These are phyloP conservation scores for Sebastes ruberrimus DNA, from an alignment of 2,797 vertebrate species.

Conservation along the genomic window DNA sequence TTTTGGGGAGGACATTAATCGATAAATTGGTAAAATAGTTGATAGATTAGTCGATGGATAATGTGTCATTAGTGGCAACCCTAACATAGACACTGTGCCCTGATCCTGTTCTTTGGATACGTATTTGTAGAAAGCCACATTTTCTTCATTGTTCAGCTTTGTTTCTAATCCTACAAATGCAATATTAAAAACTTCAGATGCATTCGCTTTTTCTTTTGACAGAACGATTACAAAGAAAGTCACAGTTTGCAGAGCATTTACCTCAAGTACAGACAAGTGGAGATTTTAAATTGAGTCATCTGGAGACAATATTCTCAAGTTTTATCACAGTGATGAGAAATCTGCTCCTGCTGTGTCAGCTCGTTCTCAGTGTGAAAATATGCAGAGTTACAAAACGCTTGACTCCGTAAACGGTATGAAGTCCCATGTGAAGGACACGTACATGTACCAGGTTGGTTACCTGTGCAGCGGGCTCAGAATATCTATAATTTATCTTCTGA, in stretches of 20 bases:
- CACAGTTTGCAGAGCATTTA: not conserved
- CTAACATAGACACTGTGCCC: not conserved
- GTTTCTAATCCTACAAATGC: not conserved
- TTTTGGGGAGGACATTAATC: no score
- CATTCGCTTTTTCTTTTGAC: not conserved
- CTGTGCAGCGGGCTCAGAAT: not conserved
- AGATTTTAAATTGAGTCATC: conserved; percentile 4
- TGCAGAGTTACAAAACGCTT: conserved; percentile 10
- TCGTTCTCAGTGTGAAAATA: conserved; percentile 2
- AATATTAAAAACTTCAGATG: not conserved
- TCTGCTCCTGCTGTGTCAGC: conserved; percentile 2
- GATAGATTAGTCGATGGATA: no score
- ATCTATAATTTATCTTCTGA: not conserved
- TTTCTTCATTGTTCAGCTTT: not conserved
- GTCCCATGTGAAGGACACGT: not conserved
- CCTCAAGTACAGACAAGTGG: not conserved
- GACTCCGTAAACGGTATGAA: not conserved
- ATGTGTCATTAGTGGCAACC: no score
- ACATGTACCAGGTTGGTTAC: not conserved
- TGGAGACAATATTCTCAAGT: not conserved
- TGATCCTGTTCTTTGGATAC: not conserved
- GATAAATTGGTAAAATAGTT: no score
- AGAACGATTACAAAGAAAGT: not conserved
- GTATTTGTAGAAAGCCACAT: not conserved
- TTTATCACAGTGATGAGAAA: not conserved